Evolutionary conservation across 2,797 vertebrate genomes (phyloP), one percentile per base, ranked within the genome.

Genomic region (Carapus acus): DNA sequence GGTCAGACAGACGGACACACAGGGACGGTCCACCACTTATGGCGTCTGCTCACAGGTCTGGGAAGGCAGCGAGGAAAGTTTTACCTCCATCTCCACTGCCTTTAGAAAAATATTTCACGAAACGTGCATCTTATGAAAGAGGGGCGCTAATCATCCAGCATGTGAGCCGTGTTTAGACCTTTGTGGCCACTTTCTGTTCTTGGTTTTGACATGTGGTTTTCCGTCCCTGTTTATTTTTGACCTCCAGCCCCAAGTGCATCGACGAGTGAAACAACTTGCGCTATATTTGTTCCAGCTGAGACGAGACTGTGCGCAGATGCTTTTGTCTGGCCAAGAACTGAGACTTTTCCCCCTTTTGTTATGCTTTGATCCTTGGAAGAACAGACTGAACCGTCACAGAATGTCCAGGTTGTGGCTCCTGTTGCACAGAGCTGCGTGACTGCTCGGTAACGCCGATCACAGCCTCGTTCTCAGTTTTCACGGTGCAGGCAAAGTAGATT

Each of bases 401-500:
- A n/a, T n/a, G n/a, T n/a, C n/a, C n/a, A n/a, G n/a, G n/a, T n/a
- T n/a, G n/a, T n/a, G n/a, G n/a, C n/a, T n/a, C n/a, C n/a, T n/a
- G 17, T 7, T 3, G 14, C 31, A 7, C 31, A 11, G 5, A 5
- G 24, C 24, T 27, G 24, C 24, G 4, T 27, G 24, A 27, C 4
- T 27, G 9, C 24, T 5, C 17, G 47, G 39, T 43, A 37, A 8
- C 41, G 55, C 18, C 21, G 56, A 54, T 17, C 49, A 41, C 16
- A 38, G 31, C 37, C 21, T 46, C 64, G 39, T 4, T 27, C 47
- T 54, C 24, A 43, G 16, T n/a, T 68, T 65, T 62, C 38, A 46
- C 46, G n/a, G 48, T 34, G 77, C 74, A 82, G 53, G 44, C 34
- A 78, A 76, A 82, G 53, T 58, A 71, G 77, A 74, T 84, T 82